phyloP scores from a whole-genome alignment of 1,140 invertebrate genomes.

The Eupristina koningsbergeri region DNA sequence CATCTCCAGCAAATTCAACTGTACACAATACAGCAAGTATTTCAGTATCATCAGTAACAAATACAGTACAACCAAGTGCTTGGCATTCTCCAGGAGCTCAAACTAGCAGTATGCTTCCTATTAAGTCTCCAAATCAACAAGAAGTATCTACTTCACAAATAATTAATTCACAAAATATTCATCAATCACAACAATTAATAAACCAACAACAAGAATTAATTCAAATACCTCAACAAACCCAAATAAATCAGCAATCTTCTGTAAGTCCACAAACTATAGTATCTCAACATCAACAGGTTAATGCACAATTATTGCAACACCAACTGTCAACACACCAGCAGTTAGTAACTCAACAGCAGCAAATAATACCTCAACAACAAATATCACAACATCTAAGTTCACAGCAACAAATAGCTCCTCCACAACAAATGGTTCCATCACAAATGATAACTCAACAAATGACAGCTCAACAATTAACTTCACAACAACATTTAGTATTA shows the following conservation, averaged over 20 bases:
- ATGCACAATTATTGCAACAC: constrained; percentile 62
- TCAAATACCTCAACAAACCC: constrained; percentile 57
- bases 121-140: constrained; percentile 48
- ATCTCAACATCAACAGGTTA: constrained; percentile 59
- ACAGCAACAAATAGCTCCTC: constrained; percentile 36
- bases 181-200: constrained; percentile 64
- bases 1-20: constrained; percentile 59
- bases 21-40: constrained; percentile 34
- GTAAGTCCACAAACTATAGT: constrained; percentile 56
- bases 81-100: constrained; percentile 42
- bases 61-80: constrained; percentile 43
- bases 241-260: constrained; percentile 58
- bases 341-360: constrained; percentile 53
- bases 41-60: constrained; percentile 42
- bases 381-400: constrained; percentile 56
- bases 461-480: constrained; percentile 55
- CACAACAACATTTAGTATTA: constrained; percentile 51
- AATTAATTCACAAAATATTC: constrained; percentile 59
- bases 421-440: constrained; percentile 55
- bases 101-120: constrained; percentile 36
- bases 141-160: constrained; percentile 62
- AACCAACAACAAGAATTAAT: constrained; percentile 67
- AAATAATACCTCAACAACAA: constrained; percentile 61
- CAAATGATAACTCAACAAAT: constrained; percentile 63
- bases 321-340: constrained; percentile 59